A percentile compares a stretch with the other conserved stretches of the same genome.
phyloP scores from a whole-genome alignment of 2,797 vertebrate species.

The Sebastiscus albofasciatus region DNA sequence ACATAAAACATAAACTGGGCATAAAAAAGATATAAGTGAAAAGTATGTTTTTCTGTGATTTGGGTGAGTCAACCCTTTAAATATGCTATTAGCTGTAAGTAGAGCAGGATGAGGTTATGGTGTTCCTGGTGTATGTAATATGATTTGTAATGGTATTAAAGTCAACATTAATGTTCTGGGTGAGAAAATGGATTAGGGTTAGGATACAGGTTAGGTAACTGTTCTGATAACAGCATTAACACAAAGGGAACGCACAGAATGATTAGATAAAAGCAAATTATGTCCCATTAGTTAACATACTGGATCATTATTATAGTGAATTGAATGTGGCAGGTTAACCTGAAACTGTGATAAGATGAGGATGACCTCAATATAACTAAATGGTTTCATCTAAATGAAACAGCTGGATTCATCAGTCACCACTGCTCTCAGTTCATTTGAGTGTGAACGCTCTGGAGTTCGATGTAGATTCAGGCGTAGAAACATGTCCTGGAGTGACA shows the following conservation, averaged over 20 bases:
- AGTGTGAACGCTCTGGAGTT: not conserved
- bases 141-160: conserved; percentile 16
- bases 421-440: not conserved
- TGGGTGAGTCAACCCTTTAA: not conserved
- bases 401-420: not conserved
- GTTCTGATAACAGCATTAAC: conserved; percentile 22
- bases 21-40: not conserved
- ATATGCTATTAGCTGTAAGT: not conserved
- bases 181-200: conserved; percentile 25
- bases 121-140: conserved; percentile 6
- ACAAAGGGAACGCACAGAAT: not conserved
- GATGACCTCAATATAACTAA: conserved; percentile 23
- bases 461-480: not conserved
- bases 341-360: conserved; percentile 21
- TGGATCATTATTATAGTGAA: not conserved
- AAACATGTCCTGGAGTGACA: not conserved
- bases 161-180: not conserved
- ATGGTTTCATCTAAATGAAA: conserved; percentile 29
- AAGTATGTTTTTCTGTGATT: not conserved
- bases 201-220: conserved; percentile 33
- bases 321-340: conserved; percentile 5
- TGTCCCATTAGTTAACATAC: not conserved
- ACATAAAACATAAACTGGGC: not conserved
- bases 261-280: conserved; percentile 38
- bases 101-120: conserved; percentile 2